Evolutionary conservation across 2,113 vertebrate genomes (phyloP).

Genomic region (Vicugna pacos): DNA sequence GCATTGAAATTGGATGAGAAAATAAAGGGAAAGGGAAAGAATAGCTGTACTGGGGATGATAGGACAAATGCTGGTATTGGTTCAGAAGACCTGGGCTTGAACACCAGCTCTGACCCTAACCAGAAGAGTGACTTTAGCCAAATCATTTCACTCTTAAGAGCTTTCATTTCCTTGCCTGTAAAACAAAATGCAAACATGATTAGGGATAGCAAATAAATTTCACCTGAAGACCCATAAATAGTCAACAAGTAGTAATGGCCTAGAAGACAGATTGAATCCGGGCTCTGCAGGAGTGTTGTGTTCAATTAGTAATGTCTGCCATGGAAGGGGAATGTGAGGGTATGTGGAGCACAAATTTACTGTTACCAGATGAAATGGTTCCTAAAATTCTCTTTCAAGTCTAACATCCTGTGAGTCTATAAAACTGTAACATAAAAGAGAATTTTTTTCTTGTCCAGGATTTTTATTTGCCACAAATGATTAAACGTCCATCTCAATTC

Average conservation of each 20-base stretch:
- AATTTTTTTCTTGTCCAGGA: background rate
- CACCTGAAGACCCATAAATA: background rate
- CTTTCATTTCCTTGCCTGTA: background rate
- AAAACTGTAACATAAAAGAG: background rate
- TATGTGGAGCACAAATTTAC: background rate
- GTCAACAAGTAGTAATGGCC: background rate
- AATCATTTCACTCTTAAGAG: background rate
- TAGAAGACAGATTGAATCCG: background rate
- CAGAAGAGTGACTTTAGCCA: conserved; percentile 10
- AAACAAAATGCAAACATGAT: background rate
- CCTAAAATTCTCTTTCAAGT: conserved; percentile 24
- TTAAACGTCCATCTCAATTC: background rate
- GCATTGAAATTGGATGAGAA: background rate
- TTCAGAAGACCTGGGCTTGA: background rate
- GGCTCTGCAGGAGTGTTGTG: background rate
- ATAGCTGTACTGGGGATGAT: background rate
- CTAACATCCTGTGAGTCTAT: conserved; percentile 28
- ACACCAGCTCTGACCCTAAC: background rate
- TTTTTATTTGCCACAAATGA: conserved; percentile 13
- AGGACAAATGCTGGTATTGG: background rate
- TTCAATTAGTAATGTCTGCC: background rate
- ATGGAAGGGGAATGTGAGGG: background rate
- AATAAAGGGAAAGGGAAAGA: background rate
- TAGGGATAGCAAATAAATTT: background rate
- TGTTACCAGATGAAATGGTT: background rate